Percentiles rank a stretch among this genome's conserved stretches.
Conservation (phyloP, 2,797 vertebrate species). For the Chelonia mydas region DNA sequence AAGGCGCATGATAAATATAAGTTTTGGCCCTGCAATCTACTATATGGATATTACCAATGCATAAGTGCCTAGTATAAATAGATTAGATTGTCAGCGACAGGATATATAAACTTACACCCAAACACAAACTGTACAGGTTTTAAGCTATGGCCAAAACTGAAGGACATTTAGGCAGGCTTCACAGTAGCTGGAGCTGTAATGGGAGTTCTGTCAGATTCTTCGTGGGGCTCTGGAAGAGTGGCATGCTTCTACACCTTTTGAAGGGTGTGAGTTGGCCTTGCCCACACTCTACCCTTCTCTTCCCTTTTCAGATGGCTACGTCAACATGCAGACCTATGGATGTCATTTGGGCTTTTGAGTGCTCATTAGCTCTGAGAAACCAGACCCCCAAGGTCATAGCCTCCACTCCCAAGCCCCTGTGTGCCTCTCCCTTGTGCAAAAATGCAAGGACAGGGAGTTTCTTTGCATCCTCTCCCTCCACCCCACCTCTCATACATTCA, state of each 20-base stretch:
- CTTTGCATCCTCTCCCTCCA: neutral
- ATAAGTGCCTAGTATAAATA: neutral
- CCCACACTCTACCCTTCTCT: neutral
- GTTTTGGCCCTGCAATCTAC: neutral
- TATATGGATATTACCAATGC: neutral
- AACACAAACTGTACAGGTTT: neutral
- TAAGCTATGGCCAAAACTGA: neutral
- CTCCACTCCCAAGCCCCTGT: fast-evolving
- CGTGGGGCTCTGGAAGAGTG: neutral
- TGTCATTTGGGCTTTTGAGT: neutral
- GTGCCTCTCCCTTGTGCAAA: neutral
- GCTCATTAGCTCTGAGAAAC: neutral
- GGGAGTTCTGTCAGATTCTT: neutral
- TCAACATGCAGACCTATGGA: neutral
- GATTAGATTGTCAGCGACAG: neutral
- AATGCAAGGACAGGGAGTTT: neutral
- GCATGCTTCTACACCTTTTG: neutral
- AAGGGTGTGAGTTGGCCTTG: neutral
- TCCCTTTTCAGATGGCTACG: neutral
- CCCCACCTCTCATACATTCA: neutral
- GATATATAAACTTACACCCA: neutral
- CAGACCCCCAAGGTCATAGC: fast-evolving
- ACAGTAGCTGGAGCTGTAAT: neutral
- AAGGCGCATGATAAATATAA: neutral
- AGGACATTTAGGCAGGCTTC: fast-evolving